Evolutionary conservation across 35 echinoderm and acorn worm species (phyloP), one percentile per base, ranked within the genome.

Genomic region (Stichopus chloronotus): DNA sequence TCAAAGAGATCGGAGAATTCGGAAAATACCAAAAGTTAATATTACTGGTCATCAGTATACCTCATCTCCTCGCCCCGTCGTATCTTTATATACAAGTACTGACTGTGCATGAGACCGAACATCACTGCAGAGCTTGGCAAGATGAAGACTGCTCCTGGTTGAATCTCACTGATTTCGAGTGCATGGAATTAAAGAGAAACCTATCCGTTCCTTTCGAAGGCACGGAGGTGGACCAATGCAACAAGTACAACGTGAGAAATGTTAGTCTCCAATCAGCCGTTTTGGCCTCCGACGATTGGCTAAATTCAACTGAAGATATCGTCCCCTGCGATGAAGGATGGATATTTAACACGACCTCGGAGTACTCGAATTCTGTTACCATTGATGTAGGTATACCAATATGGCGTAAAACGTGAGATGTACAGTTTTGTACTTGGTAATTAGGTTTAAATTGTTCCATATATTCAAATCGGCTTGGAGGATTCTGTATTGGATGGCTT

Each of bases 271-370:
- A 85, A 58, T 57, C 82, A 20, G 55, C 52, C 58, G n/a, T 56
- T n/a, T 55, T 13, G 11, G 52, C 17, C 8, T 57, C 9, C 7
- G 56, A 53, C 20, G 12, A 19, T 57, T 20, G 12, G 52, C 30
- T 43, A 43, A 43, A 43, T 43, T 43, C 30, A 43, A 4, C 80
- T 5, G 10, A 6, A 13, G 80, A 83, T 13, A 83, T 56, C 19
- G 17, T 83, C 17, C 80, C 80, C 3, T 83, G 80, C 11, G 80
- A 83, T 83, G 80, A 83, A 56, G 80, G 80, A 4, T 83, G 80
- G 80, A 16, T 83, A 8, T 83, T 83, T 83, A 57, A 56, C 56
- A 43, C 54, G 16, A 22, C 52, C 5, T 56, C 80, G 0, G 12
- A 6, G 6, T n/a, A 5, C 6, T 17, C 69, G 21, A 43, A 0